Evolutionary conservation across 2,113 vertebrate genomes (phyloP).

Genomic region (Poeciliopsis prolifica): DNA sequence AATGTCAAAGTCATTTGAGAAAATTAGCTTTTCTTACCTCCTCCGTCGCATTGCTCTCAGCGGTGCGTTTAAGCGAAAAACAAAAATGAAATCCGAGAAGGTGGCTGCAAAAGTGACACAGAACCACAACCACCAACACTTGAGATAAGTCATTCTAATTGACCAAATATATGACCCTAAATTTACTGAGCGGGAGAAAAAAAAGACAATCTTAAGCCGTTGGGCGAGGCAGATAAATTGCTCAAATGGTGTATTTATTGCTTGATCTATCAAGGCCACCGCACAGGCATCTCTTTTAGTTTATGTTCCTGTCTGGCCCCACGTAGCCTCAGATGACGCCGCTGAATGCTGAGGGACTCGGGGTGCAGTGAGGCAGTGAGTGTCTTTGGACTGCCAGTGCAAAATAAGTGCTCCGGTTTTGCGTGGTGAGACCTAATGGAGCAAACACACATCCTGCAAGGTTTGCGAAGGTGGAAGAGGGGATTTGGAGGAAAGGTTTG

Average conservation of each 20-base stretch:
- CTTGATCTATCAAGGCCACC: constrained; percentile 42
- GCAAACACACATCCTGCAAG: constrained; percentile 10
- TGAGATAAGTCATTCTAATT: constrained; percentile 37
- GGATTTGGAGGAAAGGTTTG: not conserved
- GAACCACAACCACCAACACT: not conserved
- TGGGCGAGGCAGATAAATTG: constrained; percentile 31
- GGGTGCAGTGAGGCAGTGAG: constrained; percentile 22
- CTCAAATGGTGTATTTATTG: constrained; percentile 43
- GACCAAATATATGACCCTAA: constrained; percentile 16
- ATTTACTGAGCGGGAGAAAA: constrained; percentile 26
- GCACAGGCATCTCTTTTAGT: constrained; percentile 38
- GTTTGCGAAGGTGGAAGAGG: not conserved
- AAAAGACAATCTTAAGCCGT: constrained; percentile 14
- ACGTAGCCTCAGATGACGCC: constrained; percentile 14
- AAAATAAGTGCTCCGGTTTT: not conserved
- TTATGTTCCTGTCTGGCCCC: constrained; percentile 37
- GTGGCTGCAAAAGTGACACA: not conserved
- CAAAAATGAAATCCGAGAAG: constrained; percentile 9
- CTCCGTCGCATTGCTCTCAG: constrained; percentile 10
- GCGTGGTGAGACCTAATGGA: constrained; percentile 9
- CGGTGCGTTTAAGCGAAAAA: constrained; percentile 7
- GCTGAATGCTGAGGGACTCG: constrained; percentile 18
- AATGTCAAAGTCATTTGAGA: not conserved
- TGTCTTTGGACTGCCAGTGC: constrained; percentile 14
- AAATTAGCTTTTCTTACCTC: not conserved